These are phyloP conservation scores for Gobiocypris rarus DNA, from an alignment of 2,113 vertebrate species.

Conservation along the genomic window DNA sequence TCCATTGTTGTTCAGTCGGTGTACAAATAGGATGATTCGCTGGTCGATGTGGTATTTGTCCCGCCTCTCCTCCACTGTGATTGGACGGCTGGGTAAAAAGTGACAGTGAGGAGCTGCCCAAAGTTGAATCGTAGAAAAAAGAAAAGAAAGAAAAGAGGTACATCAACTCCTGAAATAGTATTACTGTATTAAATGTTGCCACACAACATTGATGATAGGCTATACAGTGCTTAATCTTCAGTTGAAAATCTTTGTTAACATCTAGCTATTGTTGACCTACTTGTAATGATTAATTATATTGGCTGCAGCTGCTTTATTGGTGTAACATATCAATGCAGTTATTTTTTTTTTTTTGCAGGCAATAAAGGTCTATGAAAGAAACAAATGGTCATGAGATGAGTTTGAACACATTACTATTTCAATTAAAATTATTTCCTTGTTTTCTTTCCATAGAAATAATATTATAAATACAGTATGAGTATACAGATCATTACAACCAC, in stretches of 20 bases:
- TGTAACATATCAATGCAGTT: neutral
- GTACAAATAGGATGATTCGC: too few relatives aligned
- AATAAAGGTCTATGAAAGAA: constrained; percentile 1
- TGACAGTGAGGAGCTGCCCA: too few relatives aligned
- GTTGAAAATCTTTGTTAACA: neutral
- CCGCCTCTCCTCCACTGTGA: too few relatives aligned
- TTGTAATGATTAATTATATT: neutral
- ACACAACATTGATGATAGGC: too few relatives aligned
- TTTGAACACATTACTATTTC: neutral
- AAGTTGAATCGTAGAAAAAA: too few relatives aligned
- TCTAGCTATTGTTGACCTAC: neutral
- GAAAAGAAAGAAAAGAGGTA: too few relatives aligned
- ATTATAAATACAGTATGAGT: neutral
- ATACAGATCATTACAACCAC: neutral
- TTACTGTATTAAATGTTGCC: too few relatives aligned
- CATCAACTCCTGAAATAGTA: too few relatives aligned
- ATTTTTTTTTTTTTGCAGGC: neutral
- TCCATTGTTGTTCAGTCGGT: too few relatives aligned
- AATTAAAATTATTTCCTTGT: neutral
- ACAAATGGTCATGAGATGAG: neutral
- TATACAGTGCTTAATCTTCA: neutral
- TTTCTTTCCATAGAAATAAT: neutral
- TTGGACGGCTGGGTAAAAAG: too few relatives aligned
- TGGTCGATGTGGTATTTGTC: too few relatives aligned
- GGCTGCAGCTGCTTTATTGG: neutral